A percentile compares a stretch with the other conserved stretches of the same genome.
phyloP scores from a whole-genome alignment of 30 jellyfish, hydroid and myxozoan genomes.

The Aurelia coerulea region DNA sequence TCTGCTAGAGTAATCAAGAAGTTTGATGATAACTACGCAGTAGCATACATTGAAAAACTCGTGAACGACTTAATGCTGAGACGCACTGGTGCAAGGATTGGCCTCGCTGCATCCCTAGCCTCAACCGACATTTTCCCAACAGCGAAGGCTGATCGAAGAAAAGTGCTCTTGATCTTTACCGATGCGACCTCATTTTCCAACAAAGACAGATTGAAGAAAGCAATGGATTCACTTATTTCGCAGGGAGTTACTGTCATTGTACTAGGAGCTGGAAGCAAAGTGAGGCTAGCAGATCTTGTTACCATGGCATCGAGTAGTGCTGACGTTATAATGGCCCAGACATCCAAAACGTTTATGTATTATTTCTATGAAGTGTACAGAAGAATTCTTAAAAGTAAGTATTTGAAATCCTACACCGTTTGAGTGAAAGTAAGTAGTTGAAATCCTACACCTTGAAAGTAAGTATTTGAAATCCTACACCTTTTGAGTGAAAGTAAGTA shows the following conservation, averaged over 20 bases:
- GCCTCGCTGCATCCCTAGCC: conserved; percentile 50
- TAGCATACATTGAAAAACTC: conserved; percentile 19
- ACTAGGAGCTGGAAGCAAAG: conserved; percentile 72
- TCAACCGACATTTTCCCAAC: conserved; percentile 42
- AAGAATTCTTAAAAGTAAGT: conserved; percentile 64
- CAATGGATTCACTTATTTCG: conserved; percentile 33
- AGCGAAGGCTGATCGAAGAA: conserved; percentile 28
- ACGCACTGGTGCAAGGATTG: conserved; percentile 66
- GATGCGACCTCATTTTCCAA: conserved; percentile 63
- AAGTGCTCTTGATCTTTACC: conserved; percentile 71
- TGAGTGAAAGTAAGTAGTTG: too few species aligned
- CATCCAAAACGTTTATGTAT: conserved; percentile 72
- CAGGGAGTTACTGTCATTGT: conserved; percentile 79
- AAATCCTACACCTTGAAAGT: too few species aligned
- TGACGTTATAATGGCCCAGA: conserved; percentile 54
- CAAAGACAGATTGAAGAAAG: conserved; percentile 14
- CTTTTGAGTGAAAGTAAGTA: too few species aligned
- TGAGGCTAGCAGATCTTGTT: conserved; percentile 45
- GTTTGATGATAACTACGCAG: conserved; percentile 34
- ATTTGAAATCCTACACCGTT: not conserved
- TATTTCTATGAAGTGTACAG: conserved; percentile 52
- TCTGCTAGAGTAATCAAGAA: conserved; percentile 50
- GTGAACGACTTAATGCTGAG: conserved; percentile 26
- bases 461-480: too few species aligned
- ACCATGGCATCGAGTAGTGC: conserved; percentile 41